Conservation (phyloP, 1,140 invertebrate genomes). For the Atopsyche davidsoni region DNA sequence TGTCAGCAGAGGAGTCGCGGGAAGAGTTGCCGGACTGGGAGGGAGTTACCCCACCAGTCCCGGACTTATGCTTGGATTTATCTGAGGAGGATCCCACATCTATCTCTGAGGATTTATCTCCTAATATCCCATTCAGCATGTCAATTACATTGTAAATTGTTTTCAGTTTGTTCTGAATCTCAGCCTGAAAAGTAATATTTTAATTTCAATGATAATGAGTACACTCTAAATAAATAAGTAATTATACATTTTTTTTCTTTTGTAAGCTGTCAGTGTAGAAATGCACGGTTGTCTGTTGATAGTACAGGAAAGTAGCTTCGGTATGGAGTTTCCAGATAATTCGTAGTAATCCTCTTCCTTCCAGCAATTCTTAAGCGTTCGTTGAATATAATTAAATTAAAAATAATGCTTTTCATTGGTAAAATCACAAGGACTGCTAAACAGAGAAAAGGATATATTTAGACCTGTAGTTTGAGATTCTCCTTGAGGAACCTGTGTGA, state of each 20-base stretch:
- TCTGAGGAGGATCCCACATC: conserved; percentile 31
- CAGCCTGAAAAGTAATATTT: conserved; percentile 52
- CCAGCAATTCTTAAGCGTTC: too few relatives aligned
- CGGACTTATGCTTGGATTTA: conserved; percentile 27
- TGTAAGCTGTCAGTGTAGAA: too few relatives aligned
- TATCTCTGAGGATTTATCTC: conserved; percentile 50
- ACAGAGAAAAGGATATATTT: conserved; percentile 28
- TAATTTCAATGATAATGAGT: too few relatives aligned
- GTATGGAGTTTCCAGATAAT: too few relatives aligned
- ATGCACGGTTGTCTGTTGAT: too few relatives aligned
- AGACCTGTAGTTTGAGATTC: conserved; percentile 77
- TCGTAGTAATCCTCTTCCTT: too few relatives aligned
- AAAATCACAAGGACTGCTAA: too few relatives aligned
- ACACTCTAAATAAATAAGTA: conserved; percentile 9
- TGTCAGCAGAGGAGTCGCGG: conserved; percentile 28
- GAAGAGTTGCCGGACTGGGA: conserved; percentile 24
- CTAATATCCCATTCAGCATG: conserved; percentile 74
- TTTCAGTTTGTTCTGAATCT: conserved; percentile 77
- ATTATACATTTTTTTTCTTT: too few relatives aligned
- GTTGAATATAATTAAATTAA: too few relatives aligned
- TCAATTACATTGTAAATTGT: conserved; percentile 78
- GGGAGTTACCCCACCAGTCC: conserved; percentile 14
- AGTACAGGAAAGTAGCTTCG: too few relatives aligned
- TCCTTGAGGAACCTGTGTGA: conserved; percentile 68
- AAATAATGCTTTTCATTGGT: too few relatives aligned